phyloP scores from a whole-genome alignment of 2,113 vertebrate genomes.

The Gulo gulo region DNA sequence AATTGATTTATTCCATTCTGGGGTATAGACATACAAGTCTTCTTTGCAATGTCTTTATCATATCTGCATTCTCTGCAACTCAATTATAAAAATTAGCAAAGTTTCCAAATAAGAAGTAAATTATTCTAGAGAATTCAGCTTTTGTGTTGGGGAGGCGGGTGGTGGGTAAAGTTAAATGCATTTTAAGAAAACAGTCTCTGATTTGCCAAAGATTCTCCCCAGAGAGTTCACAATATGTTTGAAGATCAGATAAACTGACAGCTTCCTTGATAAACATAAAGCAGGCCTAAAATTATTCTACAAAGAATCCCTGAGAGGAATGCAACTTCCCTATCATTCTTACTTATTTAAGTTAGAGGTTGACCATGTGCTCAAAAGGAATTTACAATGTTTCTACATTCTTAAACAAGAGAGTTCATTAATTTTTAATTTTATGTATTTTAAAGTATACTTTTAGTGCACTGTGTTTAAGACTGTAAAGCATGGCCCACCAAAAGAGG shows the following conservation, averaged over 20 bases:
- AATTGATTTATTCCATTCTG: conserved; percentile 82
- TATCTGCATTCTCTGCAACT: conserved; percentile 71
- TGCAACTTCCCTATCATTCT: conserved; percentile 71
- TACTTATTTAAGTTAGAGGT: conserved; percentile 76
- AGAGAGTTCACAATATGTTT: conserved; percentile 75
- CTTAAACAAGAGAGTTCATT: neutral
- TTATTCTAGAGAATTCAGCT: conserved; percentile 70
- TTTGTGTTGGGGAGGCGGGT: conserved; percentile 47
- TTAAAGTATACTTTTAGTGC: neutral
- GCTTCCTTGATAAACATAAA: conserved; percentile 80
- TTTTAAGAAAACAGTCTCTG: conserved; percentile 78
- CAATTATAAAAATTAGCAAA: conserved; percentile 80
- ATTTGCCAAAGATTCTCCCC: conserved; percentile 76
- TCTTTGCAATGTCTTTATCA: conserved; percentile 75
- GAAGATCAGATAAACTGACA: conserved; percentile 85
- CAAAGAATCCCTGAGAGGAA: conserved; percentile 78
- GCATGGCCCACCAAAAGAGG: neutral
- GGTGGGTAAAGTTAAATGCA: conserved; percentile 71
- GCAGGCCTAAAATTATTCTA: conserved; percentile 82
- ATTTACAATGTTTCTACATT: conserved; percentile 46
- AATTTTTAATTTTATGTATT: neutral
- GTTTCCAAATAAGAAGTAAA: conserved; percentile 70
- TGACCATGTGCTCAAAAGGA: conserved; percentile 72
- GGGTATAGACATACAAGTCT: conserved; percentile 78
- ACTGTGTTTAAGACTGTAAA: neutral